Percentiles rank a stretch among this genome's conserved stretches.
Conservation (phyloP, 2,113 vertebrate species). For the Cranoglanis bouderius region DNA sequence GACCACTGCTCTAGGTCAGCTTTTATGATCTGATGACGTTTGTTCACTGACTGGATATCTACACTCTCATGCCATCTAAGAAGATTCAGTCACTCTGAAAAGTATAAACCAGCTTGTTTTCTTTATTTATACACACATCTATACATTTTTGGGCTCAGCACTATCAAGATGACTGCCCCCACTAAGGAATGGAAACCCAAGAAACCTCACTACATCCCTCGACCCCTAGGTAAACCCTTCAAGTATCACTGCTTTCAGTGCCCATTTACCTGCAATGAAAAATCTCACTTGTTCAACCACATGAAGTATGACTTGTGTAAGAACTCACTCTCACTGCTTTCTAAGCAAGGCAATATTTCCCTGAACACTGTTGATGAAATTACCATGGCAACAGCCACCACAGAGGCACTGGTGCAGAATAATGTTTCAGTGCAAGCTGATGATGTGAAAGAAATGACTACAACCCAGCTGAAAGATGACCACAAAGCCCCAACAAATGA, state of each 20-base stretch:
- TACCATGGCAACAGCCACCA: too few species aligned
- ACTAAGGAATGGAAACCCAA: constrained; percentile 91
- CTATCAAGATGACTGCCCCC: constrained; percentile 72
- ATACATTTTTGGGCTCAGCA: not conserved
- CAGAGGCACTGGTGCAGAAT: not conserved
- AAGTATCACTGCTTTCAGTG: constrained; percentile 99
- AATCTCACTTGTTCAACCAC: constrained; percentile 97
- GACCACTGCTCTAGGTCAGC: not conserved
- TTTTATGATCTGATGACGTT: constrained; percentile 8
- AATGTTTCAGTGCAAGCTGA: not conserved
- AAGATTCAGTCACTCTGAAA: not conserved
- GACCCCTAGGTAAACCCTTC: constrained; percentile 92
- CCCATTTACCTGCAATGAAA: constrained; percentile 97
- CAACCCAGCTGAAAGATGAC: not conserved
- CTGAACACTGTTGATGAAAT: not conserved
- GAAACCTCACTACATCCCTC: constrained; percentile 93
- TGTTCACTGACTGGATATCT: not conserved
- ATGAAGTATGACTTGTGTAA: constrained; percentile 97
- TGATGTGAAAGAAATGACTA: not conserved
- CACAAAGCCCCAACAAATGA: not conserved
- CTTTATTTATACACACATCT: not conserved
- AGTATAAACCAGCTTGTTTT: not conserved
- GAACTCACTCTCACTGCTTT: constrained; percentile 89
- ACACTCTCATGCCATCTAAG: not conserved
- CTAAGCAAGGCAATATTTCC: constrained; percentile 76